These are phyloP conservation scores for Oncorhynchus masou DNA, from an alignment of 2,113 vertebrate genomes.

Conservation along the genomic window DNA sequence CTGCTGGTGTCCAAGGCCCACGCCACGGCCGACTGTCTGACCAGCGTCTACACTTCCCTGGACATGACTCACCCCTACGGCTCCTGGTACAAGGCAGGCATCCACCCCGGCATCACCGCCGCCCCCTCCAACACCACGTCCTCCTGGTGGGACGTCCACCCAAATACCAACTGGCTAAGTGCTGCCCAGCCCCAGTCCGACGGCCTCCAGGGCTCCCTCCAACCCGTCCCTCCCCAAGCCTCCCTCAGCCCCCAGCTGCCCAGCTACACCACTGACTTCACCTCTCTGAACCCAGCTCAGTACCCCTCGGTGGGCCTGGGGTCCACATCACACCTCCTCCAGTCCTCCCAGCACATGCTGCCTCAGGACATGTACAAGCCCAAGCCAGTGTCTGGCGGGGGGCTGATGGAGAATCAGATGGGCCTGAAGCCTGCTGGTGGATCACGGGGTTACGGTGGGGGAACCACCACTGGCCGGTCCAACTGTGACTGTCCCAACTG, in stretches of 20 bases:
- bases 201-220: slow-evolving; percentile 84
- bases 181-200: slow-evolving; percentile 81
- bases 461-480: slow-evolving; percentile 76
- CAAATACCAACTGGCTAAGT: slow-evolving; percentile 90
- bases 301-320: slow-evolving; percentile 79
- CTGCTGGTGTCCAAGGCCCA: slow-evolving; percentile 86
- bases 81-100: slow-evolving; percentile 94
- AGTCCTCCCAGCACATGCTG: slow-evolving; percentile 81
- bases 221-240: slow-evolving; percentile 82
- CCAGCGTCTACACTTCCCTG: slow-evolving; percentile 91
- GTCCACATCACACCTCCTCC: slow-evolving; percentile 79
- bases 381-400: slow-evolving; percentile 76
- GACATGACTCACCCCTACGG: slow-evolving; percentile 93
- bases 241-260: slow-evolving; percentile 86
- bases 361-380: slow-evolving; percentile 83
- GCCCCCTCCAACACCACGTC: slow-evolving; percentile 83
- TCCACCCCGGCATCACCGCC: slow-evolving; percentile 87
- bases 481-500: slow-evolving; percentile 91
- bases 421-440: slow-evolving; percentile 78
- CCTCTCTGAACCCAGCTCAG: slow-evolving; percentile 80
- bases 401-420: slow-evolving; percentile 80
- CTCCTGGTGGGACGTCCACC: slow-evolving; percentile 95
- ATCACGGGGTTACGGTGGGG: slow-evolving; percentile 65
- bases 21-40: slow-evolving; percentile 86
- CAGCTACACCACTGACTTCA: slow-evolving; percentile 86